Evolutionary conservation across 2,797 vertebrate species (phyloP), one percentile per base, ranked within the genome.

Genomic region (Phrynocephalus forsythii): DNA sequence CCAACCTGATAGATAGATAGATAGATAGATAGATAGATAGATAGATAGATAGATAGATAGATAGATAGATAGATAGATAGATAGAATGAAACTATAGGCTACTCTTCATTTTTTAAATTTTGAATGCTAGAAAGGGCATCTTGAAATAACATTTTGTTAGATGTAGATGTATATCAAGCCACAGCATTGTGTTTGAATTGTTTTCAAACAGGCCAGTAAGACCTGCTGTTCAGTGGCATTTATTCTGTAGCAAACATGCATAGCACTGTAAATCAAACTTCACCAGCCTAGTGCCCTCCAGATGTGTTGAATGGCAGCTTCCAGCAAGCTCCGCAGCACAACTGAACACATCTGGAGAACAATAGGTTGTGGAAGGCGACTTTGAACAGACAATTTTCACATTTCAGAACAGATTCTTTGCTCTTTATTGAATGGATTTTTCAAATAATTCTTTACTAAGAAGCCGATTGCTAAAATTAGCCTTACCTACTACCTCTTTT

Each of bases 401-500:
- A 9, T 52, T 24, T 24, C 2, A 8, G 48, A 75, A 8, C 13
- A 82, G 44, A 26, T 38, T 20, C 26, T 26, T 2, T 0, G 22
- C 3, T 73, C 3, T 87, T 73, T 2, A 24, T 66, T 67, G 69
- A 48, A 28, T 50, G 9, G 1, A 0, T 0, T 2, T 18, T 28
- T 11, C 0, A 7, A 56, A 68, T 26, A 6, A 1, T 82, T 71
- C 15, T 83, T 72, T 52, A n/a, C 10, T 48, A n/a, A 10, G 8
- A n/a, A 75, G n/a, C 15, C 44, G 30, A 28, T 38, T 38, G 0
- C 18, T 79, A 85, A 11, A 8, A 56, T 67, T 20, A 44, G 26
- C 15, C 6, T 66, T 50, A 52, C 79, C 44, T 79, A 13, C 69
- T 33, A 63, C 1, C 5, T 3, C 88, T 73, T 13, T 89, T 87